A percentile compares a stretch with the other conserved stretches of the same genome.
Evolutionary conservation across 2,113 vertebrate species (phyloP).

Genomic region (Ctenomys sociabilis): DNA sequence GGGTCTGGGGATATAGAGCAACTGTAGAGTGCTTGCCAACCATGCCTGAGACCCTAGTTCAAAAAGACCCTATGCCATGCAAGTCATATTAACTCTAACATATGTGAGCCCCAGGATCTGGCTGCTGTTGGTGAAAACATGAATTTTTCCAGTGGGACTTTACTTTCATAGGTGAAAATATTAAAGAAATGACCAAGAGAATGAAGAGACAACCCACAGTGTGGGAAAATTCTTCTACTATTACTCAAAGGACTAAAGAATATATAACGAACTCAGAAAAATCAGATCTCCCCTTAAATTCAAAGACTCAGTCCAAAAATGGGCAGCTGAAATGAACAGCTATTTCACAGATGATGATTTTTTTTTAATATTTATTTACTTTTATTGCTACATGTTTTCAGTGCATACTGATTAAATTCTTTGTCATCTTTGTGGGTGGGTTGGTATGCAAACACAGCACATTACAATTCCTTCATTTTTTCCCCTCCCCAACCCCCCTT

Average conservation of each 20-base stretch:
- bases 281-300: neutral
- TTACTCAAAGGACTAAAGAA: neutral
- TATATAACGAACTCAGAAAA: neutral
- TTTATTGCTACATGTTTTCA: no score
- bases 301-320: neutral
- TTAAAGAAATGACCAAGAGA: neutral
- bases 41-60: neutral
- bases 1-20: neutral
- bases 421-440: no score
- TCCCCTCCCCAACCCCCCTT: no score
- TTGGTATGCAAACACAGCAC: no score
- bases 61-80: neutral
- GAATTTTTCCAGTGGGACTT: slow-evolving; percentile 4
- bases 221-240: neutral
- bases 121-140: neutral
- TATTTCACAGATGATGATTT: neutral
- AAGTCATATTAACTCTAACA: neutral
- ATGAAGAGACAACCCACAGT: neutral
- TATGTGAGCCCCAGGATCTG: neutral
- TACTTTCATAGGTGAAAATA: neutral
- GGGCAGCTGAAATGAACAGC: neutral
- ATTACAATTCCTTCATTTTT: no score
- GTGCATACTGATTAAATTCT: no score
- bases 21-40: neutral
- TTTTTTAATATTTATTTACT: no score